Percentiles rank a stretch among this genome's conserved stretches.
Evolutionary conservation across 2,888 invertebrate genomes (phyloP).

Genomic region (Trachelus troglodyta): DNA sequence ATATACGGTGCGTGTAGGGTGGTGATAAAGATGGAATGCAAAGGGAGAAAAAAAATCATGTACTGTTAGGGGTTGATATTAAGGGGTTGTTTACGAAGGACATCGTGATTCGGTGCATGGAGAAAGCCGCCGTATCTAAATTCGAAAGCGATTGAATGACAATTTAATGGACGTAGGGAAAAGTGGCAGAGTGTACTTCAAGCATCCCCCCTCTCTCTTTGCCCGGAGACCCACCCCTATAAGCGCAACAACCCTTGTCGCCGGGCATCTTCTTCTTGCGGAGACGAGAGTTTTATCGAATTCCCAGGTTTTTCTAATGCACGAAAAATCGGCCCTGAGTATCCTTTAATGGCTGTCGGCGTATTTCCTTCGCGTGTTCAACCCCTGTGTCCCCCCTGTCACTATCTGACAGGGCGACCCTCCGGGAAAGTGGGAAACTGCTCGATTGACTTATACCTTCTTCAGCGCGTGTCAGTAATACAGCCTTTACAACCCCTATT

Average conservation of each 20-base stretch:
- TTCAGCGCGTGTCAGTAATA: not conserved
- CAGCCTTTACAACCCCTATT: not conserved
- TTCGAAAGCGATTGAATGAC: slow-evolving; percentile 19
- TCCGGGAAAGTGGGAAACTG: not conserved
- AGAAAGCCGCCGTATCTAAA: slow-evolving; percentile 4
- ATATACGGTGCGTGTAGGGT: not conserved
- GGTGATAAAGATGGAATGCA: not conserved
- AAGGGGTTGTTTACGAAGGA: not conserved
- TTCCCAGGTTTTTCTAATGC: slow-evolving; percentile 24
- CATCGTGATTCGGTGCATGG: not conserved
- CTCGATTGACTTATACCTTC: not conserved
- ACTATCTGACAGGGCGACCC: not conserved
- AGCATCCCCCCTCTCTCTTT: not conserved
- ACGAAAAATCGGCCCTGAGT: slow-evolving; percentile 24
- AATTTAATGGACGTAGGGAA: slow-evolving; percentile 15
- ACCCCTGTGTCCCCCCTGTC: not conserved
- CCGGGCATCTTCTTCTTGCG: slow-evolving; percentile 6
- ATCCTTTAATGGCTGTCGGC: slow-evolving; percentile 20
- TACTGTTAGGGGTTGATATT: not conserved
- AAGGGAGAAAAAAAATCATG: not conserved
- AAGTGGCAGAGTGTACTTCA: not conserved
- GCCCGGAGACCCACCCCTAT: not conserved
- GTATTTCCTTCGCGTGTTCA: not conserved
- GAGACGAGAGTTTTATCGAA: slow-evolving; percentile 4
- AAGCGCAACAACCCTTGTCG: slow-evolving; percentile 9